Evolutionary conservation across 1,140 invertebrate species (phyloP).

Genomic region (Drosophila navojoa): DNA sequence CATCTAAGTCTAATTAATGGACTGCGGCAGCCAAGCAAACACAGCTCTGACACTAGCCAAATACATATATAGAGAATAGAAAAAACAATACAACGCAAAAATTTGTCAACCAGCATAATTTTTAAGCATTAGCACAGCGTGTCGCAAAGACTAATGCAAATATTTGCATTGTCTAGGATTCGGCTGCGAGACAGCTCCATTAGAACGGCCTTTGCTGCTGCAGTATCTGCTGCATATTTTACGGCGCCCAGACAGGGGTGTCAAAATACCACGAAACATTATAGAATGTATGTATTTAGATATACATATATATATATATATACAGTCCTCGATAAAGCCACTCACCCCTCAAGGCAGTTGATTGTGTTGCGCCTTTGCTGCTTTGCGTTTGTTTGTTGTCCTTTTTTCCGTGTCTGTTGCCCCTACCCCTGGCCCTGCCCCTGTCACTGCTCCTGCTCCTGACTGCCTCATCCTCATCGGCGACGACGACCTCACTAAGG

Average conservation of each 20-base stretch:
- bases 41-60: slow-evolving; percentile 11
- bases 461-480: slow-evolving; percentile 61
- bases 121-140: slow-evolving; percentile 65
- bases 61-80: background rate
- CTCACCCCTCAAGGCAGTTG: background rate
- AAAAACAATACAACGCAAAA: slow-evolving; percentile 5
- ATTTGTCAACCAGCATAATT: slow-evolving; percentile 82
- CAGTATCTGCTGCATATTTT: slow-evolving; percentile 59
- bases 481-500: slow-evolving; percentile 61
- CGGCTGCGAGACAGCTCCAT: slow-evolving; percentile 60
- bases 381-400: slow-evolving; percentile 66
- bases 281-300: background rate
- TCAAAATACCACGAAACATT: slow-evolving; percentile 58
- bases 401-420: slow-evolving; percentile 58
- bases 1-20: slow-evolving; percentile 73
- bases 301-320: too few species aligned
- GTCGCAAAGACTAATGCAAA: slow-evolving; percentile 52
- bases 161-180: slow-evolving; percentile 71
- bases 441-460: slow-evolving; percentile 17
- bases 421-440: background rate
- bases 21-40: slow-evolving; percentile 51
- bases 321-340: background rate
- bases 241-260: slow-evolving; percentile 62
- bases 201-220: slow-evolving; percentile 54
- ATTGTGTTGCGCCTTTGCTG: slow-evolving; percentile 20